phyloP scores from a whole-genome alignment of 2,888 invertebrate genomes.

The Troides aeacus region DNA sequence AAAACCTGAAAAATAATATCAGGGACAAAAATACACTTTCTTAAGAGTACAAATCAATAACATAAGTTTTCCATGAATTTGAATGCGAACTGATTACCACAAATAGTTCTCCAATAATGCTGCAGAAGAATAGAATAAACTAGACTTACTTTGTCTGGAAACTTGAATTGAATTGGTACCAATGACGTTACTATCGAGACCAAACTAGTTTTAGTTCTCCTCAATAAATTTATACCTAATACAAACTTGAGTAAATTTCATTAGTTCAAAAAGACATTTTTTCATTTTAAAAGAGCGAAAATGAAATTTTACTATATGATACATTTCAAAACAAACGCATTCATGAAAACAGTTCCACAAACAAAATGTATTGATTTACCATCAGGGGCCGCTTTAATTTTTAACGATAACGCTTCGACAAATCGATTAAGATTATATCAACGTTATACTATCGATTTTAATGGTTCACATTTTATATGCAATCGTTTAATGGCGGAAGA shows the following conservation, averaged over 20 bases:
- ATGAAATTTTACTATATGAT: neutral
- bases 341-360: neutral
- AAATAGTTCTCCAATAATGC: slow-evolving; percentile 10
- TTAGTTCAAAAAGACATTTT: neutral
- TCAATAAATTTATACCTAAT: neutral
- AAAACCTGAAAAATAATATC: too few relatives aligned
- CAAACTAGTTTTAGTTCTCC: neutral
- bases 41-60: too few relatives aligned
- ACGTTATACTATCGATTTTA: slow-evolving; percentile 45
- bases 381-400: slow-evolving; percentile 69
- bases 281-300: neutral
- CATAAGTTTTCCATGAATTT: neutral
- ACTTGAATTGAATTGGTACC: slow-evolving; percentile 26
- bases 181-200: too few relatives aligned
- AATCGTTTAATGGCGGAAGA: slow-evolving; percentile 35
- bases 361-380: slow-evolving; percentile 61
- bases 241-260: too few relatives aligned
- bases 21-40: too few relatives aligned
- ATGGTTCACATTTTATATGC: slow-evolving; percentile 31
- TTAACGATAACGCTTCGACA: slow-evolving; percentile 59
- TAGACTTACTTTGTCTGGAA: slow-evolving; percentile 30
- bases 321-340: neutral
- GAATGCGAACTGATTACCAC: slow-evolving; percentile 1
- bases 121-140: slow-evolving; percentile 8
- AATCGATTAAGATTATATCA: slow-evolving; percentile 64